Base-by-base conservation (phyloP, 1,140 invertebrate genomes). In the Drosophila rhopaloa region DNA sequence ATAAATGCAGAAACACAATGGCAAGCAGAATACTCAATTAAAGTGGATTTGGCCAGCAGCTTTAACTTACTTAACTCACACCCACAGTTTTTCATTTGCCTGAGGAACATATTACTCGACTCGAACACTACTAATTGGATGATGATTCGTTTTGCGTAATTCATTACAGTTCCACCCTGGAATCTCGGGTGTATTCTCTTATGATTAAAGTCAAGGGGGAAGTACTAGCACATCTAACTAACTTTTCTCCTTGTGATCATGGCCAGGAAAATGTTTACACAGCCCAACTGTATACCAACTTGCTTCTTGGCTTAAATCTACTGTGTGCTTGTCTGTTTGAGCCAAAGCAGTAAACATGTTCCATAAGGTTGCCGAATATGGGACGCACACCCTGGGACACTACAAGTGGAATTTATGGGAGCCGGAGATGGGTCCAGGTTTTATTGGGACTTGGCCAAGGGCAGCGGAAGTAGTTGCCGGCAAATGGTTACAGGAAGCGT, bases 101-200 rank as follows among this genome's bases (percentile, higher is more conserved):
- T 27, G 7, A 13, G 32, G 10, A 48, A 35, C 63, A 5, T 13
- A 19, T 16, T 43, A 43, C n/a, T 16, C 16, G 48, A 43, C 37
- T 51, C 46, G 50, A 16, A 9, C 10, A 4, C 44, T 4, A 37
- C 68, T 71, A 71, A 70, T 58, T 71, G 51, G 51, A 57, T 71
- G 67, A 71, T 70, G 67, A 71, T 71, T 71, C 51, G 57, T 37
- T 70, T 71, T 29, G 19, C 35, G 43, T 29, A 56, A 68, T 68
- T 55, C 43, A 70, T 70, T 71, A 57, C 57, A 50, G 37, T 50
- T 37, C 29, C 29, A 24, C n/a, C 14, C 29, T 11, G 51, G 29
- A 27, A 14, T 48, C 19, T 38, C 6, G 27, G 11, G 3, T 10
- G 44, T 48, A 29, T 71, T 41, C 1, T 57, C 9, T 41, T 71